These are phyloP conservation scores for Oenanthe melanoleuca DNA, from an alignment of 2,113 vertebrate species.

Conservation along the genomic window DNA sequence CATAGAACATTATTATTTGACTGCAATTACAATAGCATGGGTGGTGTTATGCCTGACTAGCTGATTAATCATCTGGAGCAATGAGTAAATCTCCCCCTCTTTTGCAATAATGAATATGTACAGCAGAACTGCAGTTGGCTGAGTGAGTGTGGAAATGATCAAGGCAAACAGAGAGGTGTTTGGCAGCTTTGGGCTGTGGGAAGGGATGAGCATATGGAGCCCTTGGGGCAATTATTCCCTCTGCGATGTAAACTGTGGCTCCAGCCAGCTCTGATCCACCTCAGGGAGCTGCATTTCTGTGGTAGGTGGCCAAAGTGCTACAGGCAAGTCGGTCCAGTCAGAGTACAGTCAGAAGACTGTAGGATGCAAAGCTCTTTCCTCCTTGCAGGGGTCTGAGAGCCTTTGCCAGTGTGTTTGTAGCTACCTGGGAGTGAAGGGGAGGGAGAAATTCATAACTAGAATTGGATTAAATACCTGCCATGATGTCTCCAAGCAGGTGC, in stretches of 20 bases:
- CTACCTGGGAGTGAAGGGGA: not conserved
- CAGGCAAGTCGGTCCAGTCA: not conserved
- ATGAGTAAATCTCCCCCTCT: not conserved
- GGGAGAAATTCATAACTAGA: not conserved
- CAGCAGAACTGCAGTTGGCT: not conserved
- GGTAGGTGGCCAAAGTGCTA: not conserved
- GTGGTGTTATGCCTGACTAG: conserved; percentile 32
- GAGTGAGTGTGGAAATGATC: not conserved
- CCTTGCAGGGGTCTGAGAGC: not conserved
- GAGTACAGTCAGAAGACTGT: not conserved
- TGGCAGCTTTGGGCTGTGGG: not conserved
- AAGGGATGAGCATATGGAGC: not conserved
- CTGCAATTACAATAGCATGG: conserved; percentile 10
- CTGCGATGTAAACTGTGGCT: not conserved
- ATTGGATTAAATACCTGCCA: conserved; percentile 2
- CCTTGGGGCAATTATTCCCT: not conserved
- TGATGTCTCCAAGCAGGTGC: not conserved
- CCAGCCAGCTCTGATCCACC: not conserved
- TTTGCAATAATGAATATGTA: conserved; percentile 10
- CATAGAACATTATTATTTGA: conserved; percentile 4
- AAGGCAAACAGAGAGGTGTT: not conserved
- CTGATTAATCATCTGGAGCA: conserved; percentile 46
- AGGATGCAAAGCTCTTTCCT: not conserved
- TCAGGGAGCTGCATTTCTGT: not conserved
- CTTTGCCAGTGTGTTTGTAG: not conserved